Evolutionary conservation across 2,888 invertebrate species (phyloP).

Genomic region (Lithophane socia): DNA sequence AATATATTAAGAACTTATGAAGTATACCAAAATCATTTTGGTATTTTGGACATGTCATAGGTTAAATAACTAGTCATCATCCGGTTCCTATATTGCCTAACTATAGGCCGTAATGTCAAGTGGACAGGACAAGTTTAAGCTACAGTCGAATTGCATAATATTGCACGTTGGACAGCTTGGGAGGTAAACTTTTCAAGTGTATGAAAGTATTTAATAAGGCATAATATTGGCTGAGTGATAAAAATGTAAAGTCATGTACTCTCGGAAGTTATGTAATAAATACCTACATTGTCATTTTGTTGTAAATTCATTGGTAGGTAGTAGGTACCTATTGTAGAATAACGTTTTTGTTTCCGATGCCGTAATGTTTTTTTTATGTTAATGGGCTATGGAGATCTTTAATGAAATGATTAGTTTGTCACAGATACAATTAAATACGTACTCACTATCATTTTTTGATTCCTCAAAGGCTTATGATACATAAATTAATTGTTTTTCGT

Average conservation of each 20-base stretch:
- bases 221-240: slow-evolving; percentile 15
- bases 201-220: slow-evolving; percentile 13
- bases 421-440: neutral
- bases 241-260: slow-evolving; percentile 40
- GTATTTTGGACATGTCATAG: slow-evolving; percentile 7
- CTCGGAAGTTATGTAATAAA: slow-evolving; percentile 29
- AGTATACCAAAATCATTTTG: neutral
- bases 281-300: neutral
- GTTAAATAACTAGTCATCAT: neutral
- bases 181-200: slow-evolving; percentile 3
- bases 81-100: slow-evolving; percentile 18
- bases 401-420: neutral
- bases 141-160: slow-evolving; percentile 30
- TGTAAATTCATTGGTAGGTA: slow-evolving; percentile 1
- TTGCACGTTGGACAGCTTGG: neutral
- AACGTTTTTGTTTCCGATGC: neutral
- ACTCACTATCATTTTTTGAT: neutral
- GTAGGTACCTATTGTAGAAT: slow-evolving; percentile 5
- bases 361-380: neutral
- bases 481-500: neutral
- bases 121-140: neutral
- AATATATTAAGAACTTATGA: neutral
- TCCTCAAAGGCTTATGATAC: neutral
- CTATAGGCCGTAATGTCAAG: slow-evolving; percentile 14
- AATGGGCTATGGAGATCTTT: neutral